These are phyloP conservation scores for Mastacembelus armatus DNA, from an alignment of 2,797 vertebrate genomes.

Conservation along the genomic window DNA sequence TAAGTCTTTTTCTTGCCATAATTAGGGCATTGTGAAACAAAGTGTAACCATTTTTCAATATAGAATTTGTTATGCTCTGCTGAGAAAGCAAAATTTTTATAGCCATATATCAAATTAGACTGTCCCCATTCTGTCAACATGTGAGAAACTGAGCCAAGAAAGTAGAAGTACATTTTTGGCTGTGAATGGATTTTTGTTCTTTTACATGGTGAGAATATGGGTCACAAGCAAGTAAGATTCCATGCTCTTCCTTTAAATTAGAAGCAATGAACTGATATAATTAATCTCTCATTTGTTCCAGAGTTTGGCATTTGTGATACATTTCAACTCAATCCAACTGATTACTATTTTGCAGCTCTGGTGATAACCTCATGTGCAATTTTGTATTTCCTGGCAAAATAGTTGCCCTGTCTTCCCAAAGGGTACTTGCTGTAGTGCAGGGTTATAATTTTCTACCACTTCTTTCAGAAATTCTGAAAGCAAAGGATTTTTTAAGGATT, in stretches of 20 bases:
- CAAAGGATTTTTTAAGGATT: not conserved
- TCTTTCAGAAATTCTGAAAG: not conserved
- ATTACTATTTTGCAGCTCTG: not conserved
- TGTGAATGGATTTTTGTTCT: slow-evolving; percentile 61
- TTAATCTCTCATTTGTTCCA: slow-evolving; percentile 47
- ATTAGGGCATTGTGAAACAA: slow-evolving; percentile 79
- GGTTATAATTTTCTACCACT: not conserved
- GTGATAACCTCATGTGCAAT: not conserved
- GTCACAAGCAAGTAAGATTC: slow-evolving; percentile 66
- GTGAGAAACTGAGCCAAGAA: slow-evolving; percentile 67
- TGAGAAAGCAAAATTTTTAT: slow-evolving; percentile 80
- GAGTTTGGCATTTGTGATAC: slow-evolving; percentile 14
- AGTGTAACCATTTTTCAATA: slow-evolving; percentile 75
- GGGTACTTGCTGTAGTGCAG: not conserved
- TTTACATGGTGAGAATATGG: slow-evolving; percentile 64
- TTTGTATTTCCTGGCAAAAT: slow-evolving; percentile 1
- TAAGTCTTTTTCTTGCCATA: slow-evolving; percentile 69
- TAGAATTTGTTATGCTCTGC: slow-evolving; percentile 78
- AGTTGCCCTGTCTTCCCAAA: not conserved
- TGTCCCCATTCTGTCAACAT: slow-evolving; percentile 85
- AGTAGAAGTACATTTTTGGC: slow-evolving; percentile 70
- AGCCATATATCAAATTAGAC: slow-evolving; percentile 83
- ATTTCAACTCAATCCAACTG: slow-evolving; percentile 5
- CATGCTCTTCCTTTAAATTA: slow-evolving; percentile 56
- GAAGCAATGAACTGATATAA: slow-evolving; percentile 48